These are phyloP conservation scores for Trematomus loennbergii DNA, from an alignment of 2,113 vertebrate genomes.

Conservation along the genomic window DNA sequence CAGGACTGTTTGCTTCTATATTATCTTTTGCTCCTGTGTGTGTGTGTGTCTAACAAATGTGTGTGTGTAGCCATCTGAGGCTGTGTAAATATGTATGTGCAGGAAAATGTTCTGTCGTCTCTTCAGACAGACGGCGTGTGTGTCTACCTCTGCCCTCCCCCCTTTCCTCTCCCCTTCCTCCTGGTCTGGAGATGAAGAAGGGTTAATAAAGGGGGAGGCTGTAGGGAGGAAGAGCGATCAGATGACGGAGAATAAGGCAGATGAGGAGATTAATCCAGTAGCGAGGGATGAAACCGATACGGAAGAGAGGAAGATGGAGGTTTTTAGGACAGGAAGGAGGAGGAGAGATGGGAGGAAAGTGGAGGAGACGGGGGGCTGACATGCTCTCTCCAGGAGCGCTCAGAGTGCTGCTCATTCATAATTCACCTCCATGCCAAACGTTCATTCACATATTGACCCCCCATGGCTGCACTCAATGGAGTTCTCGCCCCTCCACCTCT, in stretches of 20 bases:
- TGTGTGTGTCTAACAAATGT: constrained; percentile 21
- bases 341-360: constrained; percentile 42
- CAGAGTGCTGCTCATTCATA: constrained; percentile 82
- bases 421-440: constrained; percentile 81
- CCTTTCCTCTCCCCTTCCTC: neutral
- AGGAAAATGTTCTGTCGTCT: constrained; percentile 55
- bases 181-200: constrained; percentile 47
- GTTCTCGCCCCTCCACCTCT: constrained; percentile 73
- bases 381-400: constrained; percentile 76
- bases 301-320: constrained; percentile 37
- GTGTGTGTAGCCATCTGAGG: constrained; percentile 32
- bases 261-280: constrained; percentile 60
- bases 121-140: constrained; percentile 56
- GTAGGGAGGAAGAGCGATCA: constrained; percentile 49
- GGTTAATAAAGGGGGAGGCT: neutral
- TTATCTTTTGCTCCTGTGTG: constrained; percentile 53
- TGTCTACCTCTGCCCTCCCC: constrained; percentile 33
- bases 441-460: constrained; percentile 84
- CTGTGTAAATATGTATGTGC: constrained; percentile 65
- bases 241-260: constrained; percentile 58
- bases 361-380: constrained; percentile 58
- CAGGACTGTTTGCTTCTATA: constrained; percentile 65
- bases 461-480: constrained; percentile 79
- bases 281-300: constrained; percentile 48
- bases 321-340: constrained; percentile 47